These are phyloP conservation scores for Montipora capricornis DNA, from an alignment of 64 coral and sea anemone species.

Conservation along the genomic window DNA sequence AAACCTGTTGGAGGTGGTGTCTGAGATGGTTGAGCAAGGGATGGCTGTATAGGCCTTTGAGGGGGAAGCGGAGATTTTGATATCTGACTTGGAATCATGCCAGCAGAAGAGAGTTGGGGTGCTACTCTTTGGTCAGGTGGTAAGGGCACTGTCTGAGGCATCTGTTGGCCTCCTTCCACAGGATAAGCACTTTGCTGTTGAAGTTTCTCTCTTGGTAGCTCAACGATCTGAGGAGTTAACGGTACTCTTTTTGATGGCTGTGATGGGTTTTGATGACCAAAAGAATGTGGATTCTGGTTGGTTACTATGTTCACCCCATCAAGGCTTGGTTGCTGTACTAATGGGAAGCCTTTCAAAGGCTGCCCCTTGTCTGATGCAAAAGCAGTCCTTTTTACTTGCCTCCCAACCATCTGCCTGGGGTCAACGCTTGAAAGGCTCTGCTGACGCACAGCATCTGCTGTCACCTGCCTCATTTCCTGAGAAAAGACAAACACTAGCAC, in stretches of 20 bases:
- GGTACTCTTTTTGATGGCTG: slow-evolving; percentile 5
- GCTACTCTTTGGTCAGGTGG: not conserved
- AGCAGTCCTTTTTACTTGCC: slow-evolving; percentile 6
- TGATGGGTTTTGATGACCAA: not conserved
- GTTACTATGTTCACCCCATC: not conserved
- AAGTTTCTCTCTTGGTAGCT: not conserved
- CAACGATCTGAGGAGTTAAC: slow-evolving; percentile 7
- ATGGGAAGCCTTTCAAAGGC: not conserved
- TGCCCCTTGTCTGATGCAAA: slow-evolving; percentile 1
- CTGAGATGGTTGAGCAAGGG: slow-evolving; percentile 1
- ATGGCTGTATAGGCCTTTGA: slow-evolving; percentile 12
- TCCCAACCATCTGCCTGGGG: not conserved
- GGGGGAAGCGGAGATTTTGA: not conserved
- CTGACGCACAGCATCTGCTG: not conserved
- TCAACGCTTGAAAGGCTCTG: not conserved
- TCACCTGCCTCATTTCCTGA: slow-evolving; percentile 10
- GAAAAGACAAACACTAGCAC: not conserved
- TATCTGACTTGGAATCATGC: not conserved
- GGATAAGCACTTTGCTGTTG: not conserved
- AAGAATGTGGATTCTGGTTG: not conserved
- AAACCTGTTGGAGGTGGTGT: slow-evolving; percentile 16
- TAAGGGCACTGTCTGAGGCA: slow-evolving; percentile 5
- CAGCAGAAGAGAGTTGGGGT: not conserved
- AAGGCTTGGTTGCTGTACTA: not conserved
- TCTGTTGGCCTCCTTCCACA: not conserved